Evolutionary conservation across 2,888 invertebrate genomes (phyloP), one percentile per base, ranked within the genome.

Genomic region (Orthosia gracilis): DNA sequence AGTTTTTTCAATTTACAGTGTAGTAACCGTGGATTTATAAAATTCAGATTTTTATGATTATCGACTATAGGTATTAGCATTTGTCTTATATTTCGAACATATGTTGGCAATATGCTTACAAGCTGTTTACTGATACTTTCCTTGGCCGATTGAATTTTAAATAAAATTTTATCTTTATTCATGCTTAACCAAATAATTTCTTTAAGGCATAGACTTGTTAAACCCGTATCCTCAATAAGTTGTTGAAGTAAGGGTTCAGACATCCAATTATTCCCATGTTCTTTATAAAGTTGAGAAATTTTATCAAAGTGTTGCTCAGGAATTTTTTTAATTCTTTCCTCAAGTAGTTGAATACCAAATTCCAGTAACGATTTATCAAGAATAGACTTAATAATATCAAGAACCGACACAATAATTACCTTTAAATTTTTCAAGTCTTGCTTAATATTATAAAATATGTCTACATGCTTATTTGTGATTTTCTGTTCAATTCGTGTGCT

Each of bases 321-420:
- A n/a, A 65, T 45, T 1, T 54, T 17, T 26, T 31, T 0, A 7
- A 70, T 23, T 54, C 61, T 73, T 23, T 62, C 15, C 4, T 55
- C 3, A 3, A 82, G 21, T 9, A 81, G 31, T 50, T 4, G 0
- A 26, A 49, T 21, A 18, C 82, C 81, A 7, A 62, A 73, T 13
- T 73, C 40, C 21, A 81, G 59, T 17, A 73, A 57, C 4, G 65
- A 68, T 55, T 82, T 77, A 70, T 82, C 70, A 49, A 81, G 65
- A 17, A 73, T 65, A 7, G 9, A 15, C 55, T 66, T 71, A 45
- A 47, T 65, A 18, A 81, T 64, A n/a, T 68, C 21, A 31, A 73
- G 26, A 18, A 81, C 26, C 2, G 54, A 15, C 54, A 50, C 49
- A 17, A 76, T 54, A 4, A 3, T 21, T 23, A 31, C 1, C 5